phyloP scores from a whole-genome alignment of 2,888 invertebrate species.

The Tholera decimalis region DNA sequence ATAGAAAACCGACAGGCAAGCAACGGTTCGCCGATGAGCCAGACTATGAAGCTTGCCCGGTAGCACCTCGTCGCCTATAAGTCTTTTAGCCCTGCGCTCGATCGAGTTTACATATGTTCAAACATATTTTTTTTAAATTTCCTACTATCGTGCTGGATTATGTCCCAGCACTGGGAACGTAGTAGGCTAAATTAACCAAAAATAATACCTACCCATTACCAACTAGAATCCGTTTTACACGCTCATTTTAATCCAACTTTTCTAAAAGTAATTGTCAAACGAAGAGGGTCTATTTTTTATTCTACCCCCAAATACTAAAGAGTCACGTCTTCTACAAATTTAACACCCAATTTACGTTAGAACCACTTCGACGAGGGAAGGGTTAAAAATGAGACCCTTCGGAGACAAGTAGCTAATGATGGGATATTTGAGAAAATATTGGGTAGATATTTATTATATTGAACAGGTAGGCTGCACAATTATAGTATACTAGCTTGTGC shows the following conservation, averaged over 20 bases:
- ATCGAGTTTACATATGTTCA: no score
- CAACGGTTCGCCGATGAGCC: no score
- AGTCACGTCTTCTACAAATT: constrained; percentile 86
- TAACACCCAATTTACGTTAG: constrained; percentile 85
- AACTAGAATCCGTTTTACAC: constrained; percentile 11
- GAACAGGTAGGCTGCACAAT: not conserved
- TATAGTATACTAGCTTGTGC: no score
- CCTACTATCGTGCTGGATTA: no score
- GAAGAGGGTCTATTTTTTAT: constrained; percentile 48
- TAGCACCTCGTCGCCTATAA: no score
- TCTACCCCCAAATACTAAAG: constrained; percentile 68
- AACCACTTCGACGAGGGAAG: constrained; percentile 62
- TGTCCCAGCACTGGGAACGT: no score
- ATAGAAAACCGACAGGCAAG: no score
- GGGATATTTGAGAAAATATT: constrained; percentile 19
- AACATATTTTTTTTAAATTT: no score
- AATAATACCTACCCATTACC: not conserved
- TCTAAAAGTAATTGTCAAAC: constrained; percentile 41
- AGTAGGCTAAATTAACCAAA: not conserved
- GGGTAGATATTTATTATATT: constrained; percentile 16
- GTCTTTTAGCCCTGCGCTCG: no score
- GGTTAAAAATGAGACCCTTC: constrained; percentile 66
- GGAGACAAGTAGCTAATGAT: constrained; percentile 48
- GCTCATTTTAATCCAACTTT: constrained; percentile 35
- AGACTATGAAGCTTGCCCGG: no score